Base-by-base conservation (phyloP, 2,113 vertebrate genomes). In the Odontesthes bonariensis region DNA sequence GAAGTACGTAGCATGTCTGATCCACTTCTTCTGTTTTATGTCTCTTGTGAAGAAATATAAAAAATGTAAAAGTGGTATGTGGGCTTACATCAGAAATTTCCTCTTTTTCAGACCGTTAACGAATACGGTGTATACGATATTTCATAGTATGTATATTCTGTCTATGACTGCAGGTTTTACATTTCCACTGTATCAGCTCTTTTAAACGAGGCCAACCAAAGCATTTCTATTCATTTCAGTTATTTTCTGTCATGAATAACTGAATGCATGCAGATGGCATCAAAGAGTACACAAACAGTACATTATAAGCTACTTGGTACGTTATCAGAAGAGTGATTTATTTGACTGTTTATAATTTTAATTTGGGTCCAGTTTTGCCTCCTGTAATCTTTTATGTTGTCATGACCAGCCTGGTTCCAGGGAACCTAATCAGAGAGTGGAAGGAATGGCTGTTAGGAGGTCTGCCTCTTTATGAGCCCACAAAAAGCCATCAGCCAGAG, bases 341-440 rank as follows among this genome's bases (percentile, higher is more conserved):
- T n/a, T n/a, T n/a, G n/a, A n/a, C n/a, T n/a, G n/a, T n/a, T n/a
- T n/a, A n/a, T n/a, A n/a, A n/a, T n/a, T n/a, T n/a, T n/a, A n/a
- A n/a, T n/a, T n/a, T n/a, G 61, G 56, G 5, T 54, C 10, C 20
- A 27, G 38, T 14, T 68, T 75, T 62, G 11, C 51, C 55, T 67
- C 16, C 31, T 71, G 35, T 72, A 12, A 20, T 81, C 79, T 49
- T 64, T 79, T 10, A 14, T 42, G 16, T n/a, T 80, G 46, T 83
- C 40, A 6, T 85, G 17, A 85, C 22, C 81, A 99, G 97, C 84
- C 68, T 86, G 75, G 95, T 98, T 90, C 97, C 98, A 57, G 42
- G 53, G 35, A 97, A 96, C 86, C 13, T 95, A 88, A 94, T 96
- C 91, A 81, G 82, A 72, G 96, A 96, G 73, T 99, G 97, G 98